Evolutionary conservation across 2,797 vertebrate genomes (phyloP).

Genomic region (Staurois parvus): DNA sequence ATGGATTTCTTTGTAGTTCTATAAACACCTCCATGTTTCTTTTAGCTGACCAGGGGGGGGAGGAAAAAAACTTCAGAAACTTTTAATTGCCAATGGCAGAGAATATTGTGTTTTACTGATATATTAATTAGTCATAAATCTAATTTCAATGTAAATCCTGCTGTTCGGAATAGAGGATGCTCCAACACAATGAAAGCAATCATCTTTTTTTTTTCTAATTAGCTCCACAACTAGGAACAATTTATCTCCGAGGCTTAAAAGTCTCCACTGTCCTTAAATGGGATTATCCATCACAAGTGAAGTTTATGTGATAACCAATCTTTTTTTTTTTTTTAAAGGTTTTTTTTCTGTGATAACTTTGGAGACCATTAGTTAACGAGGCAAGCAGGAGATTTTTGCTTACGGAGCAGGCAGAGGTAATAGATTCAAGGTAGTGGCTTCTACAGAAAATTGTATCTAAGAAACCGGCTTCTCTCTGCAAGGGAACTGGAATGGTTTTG

Average conservation of each 20-base stretch:
- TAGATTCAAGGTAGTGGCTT: conserved; percentile 40
- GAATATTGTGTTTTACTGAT: conserved; percentile 63
- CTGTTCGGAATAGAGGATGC: conserved; percentile 57
- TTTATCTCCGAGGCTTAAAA: conserved; percentile 60
- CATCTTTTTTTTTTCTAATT: conserved; percentile 64
- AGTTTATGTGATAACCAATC: conserved; percentile 63
- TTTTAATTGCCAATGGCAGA: conserved; percentile 59
- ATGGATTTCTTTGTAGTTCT: too few relatives aligned
- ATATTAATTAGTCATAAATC: conserved; percentile 64
- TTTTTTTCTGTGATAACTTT: conserved; percentile 60
- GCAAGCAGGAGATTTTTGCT: conserved; percentile 51
- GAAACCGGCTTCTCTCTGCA: neutral
- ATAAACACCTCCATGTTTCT: too few relatives aligned
- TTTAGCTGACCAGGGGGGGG: too few relatives aligned
- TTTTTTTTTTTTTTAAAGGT: conserved; percentile 38
- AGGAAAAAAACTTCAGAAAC: conserved; percentile 44
- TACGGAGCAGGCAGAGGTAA: conserved; percentile 55
- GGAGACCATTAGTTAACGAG: conserved; percentile 53
- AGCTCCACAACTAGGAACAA: conserved; percentile 63
- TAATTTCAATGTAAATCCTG: conserved; percentile 63
- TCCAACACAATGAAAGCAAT: conserved; percentile 62
- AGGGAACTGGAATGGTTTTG: too few relatives aligned
- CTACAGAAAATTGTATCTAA: conserved; percentile 32
- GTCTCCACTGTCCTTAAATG: conserved; percentile 63
- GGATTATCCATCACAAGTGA: conserved; percentile 63